Conservation (phyloP, 2,113 vertebrate genomes). For the Gorsachius goisagi region DNA sequence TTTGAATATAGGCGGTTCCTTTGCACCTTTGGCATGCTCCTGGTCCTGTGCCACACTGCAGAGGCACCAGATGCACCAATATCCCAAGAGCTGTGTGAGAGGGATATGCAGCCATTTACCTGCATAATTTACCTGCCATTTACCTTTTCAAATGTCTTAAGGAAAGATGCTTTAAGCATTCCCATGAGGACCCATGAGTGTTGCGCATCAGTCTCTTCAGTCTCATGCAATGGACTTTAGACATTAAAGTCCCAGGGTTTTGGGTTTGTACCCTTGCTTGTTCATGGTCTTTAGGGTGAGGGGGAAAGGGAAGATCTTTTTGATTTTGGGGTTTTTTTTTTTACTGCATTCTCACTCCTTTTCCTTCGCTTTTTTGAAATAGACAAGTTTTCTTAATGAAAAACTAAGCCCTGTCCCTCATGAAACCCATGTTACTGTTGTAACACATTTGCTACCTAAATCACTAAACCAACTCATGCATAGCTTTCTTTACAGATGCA, state of each 20-base stretch:
- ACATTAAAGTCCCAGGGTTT: not conserved
- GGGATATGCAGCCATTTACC: no score
- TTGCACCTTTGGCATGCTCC: not conserved
- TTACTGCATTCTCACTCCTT: no score
- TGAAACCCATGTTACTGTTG: not conserved
- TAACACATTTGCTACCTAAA: not conserved
- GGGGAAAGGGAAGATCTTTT: not conserved
- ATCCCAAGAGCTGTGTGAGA: not conserved
- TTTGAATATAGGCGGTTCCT: not conserved
- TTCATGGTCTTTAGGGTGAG: not conserved
- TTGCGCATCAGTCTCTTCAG: not conserved
- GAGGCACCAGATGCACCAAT: not conserved
- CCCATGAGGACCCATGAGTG: not conserved
- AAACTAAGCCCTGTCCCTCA: not conserved
- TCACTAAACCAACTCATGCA: not conserved
- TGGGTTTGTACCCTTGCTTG: no score
- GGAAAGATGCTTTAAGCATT: not conserved
- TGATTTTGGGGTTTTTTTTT: not conserved
- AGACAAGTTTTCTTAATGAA: not conserved
- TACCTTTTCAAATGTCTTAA: not conserved
- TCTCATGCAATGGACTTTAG: not conserved
- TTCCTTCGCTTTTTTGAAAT: not conserved
- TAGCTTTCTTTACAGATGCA: not conserved
- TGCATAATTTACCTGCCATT: no score
- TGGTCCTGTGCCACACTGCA: no score